phyloP scores from a whole-genome alignment of 2,113 vertebrate genomes.

The Carollia perspicillata region DNA sequence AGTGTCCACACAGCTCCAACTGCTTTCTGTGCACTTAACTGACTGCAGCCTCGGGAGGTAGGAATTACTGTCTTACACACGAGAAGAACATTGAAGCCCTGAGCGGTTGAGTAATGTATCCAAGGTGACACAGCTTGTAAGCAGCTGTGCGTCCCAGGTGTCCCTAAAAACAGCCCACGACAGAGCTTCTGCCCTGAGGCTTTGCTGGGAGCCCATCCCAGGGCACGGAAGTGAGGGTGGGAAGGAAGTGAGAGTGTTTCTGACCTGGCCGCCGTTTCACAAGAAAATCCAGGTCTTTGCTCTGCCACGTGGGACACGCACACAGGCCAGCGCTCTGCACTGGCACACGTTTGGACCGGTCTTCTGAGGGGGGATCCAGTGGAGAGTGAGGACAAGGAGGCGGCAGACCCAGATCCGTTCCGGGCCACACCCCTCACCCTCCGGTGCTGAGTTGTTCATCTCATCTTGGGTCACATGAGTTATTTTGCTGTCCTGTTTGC shows the following conservation, averaged over 20 bases:
- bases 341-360: too few relatives aligned
- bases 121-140: neutral
- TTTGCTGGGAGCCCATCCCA: neutral
- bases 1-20: neutral
- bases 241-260: neutral
- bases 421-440: neutral
- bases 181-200: neutral
- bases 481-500: neutral
- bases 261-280: neutral
- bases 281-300: neutral
- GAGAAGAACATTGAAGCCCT: neutral
- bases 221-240: neutral
- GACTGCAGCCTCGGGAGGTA: neutral
- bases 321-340: neutral
- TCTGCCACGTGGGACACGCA: fast-evolving
- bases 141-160: neutral
- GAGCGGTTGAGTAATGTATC: neutral
- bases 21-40: neutral
- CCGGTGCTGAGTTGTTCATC: fast-evolving
- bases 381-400: neutral
- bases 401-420: neutral
- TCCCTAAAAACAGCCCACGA: neutral
- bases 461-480: fast-evolving
- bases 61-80: neutral
- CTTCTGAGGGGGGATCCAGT: neutral